These are phyloP conservation scores for Anoplius nigerrimus DNA, from an alignment of 2,888 invertebrate genomes.

Conservation along the genomic window DNA sequence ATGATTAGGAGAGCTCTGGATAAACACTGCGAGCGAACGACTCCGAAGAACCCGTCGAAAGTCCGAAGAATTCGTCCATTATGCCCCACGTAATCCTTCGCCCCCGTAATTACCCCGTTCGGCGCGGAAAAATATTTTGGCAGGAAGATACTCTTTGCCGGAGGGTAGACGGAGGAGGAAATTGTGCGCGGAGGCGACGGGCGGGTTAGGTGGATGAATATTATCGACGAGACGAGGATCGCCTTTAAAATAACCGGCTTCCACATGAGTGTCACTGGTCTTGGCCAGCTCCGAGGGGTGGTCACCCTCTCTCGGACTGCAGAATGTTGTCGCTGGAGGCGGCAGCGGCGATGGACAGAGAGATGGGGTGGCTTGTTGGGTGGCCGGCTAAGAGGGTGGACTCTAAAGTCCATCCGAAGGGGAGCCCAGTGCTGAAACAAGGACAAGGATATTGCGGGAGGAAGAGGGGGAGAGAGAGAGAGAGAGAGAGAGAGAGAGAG, in stretches of 20 bases:
- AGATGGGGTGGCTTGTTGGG: conserved; percentile 59
- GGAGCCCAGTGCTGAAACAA: conserved; percentile 41
- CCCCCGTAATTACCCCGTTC: too few species aligned
- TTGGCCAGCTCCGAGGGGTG: conserved; percentile 59
- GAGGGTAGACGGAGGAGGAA: too few species aligned
- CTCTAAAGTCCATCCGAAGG: conserved; percentile 72
- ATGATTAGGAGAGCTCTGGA: too few species aligned
- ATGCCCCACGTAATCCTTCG: too few species aligned
- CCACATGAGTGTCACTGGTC: conserved; percentile 71
- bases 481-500: conserved; percentile 29
- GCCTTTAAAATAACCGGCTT: too few species aligned
- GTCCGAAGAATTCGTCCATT: too few species aligned
- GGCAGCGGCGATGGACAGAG: conserved; percentile 64
- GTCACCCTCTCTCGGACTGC: conserved; percentile 71
- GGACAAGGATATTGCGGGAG: conserved; percentile 28
- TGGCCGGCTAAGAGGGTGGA: conserved; percentile 63
- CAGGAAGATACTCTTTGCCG: too few species aligned
- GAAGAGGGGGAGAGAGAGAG: conserved; percentile 31
- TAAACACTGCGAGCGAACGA: neutral
- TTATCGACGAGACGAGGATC: too few species aligned
- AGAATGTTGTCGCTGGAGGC: conserved; percentile 74
- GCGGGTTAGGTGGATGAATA: too few species aligned
- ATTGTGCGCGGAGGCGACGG: too few species aligned
- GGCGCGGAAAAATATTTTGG: too few species aligned
- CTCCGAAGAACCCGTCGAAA: neutral